Evolutionary conservation across 2,888 invertebrate species (phyloP), one percentile per base, ranked within the genome.

Genomic region (Cyclophora punctaria): DNA sequence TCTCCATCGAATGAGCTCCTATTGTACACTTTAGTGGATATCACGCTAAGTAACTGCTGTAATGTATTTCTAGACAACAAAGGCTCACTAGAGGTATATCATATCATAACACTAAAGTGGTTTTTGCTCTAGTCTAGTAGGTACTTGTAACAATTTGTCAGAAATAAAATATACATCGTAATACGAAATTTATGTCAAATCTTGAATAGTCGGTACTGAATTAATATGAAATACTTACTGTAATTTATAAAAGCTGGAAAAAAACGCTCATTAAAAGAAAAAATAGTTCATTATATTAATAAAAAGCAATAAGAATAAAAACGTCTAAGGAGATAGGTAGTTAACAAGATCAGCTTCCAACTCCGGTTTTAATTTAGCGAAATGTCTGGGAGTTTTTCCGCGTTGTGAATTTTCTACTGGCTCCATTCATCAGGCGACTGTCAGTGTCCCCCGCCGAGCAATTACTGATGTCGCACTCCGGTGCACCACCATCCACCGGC

Each of bases 401-500:
- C 64, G 73, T 69, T 67, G 72, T 65, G 68, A 68, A 76, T 78
- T 78, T 77, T 76, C 76, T 67, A 65, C 70, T 65, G 67, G 73
- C 62, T 76, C 82, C 80, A 83, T 84, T 83, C 81, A 84, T 83
- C 83, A 83, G 80, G 71, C 74, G 67, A 71, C 72, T 78, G 82
- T 77, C 82, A 74, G 71, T 78, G 78, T 74, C 73, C 74, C 73
- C 71, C 70, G 73, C 71, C 73, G 73, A 78, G 79, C 83, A 85
- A 85, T 85, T 84, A 84, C 80, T 78, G 82, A 82, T 82, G 82
- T 83, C 74, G 73, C 81, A 83, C 74, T 75, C 74, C 69, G 70
- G 69, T 81, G 80, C 78, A 69, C 73, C 67, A 67, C 69, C 69
- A 68, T 80, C 78, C 76, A 69, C 71, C 66, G 67, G 65, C 68